A percentile compares a stretch with the other conserved stretches of the same genome.
phyloP scores from a whole-genome alignment of 2,797 vertebrate genomes.

The Rhynchotus rufescens region DNA sequence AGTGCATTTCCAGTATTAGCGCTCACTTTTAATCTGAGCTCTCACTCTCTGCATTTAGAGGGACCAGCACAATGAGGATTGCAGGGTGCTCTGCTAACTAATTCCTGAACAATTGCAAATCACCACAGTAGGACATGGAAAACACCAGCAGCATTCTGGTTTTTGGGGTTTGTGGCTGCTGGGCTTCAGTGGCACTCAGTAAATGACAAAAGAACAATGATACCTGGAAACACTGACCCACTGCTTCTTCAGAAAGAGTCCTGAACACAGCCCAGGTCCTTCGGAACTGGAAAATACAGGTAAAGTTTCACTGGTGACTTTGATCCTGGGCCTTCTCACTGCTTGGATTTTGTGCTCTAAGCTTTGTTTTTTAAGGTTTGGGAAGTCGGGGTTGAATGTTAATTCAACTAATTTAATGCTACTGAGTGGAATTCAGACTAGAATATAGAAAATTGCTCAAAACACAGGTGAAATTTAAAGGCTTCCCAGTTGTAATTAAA shows the following conservation, averaged over 20 bases:
- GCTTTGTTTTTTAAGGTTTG: neutral
- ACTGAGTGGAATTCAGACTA: slow-evolving; percentile 24
- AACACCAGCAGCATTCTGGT: neutral
- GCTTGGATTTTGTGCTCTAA: neutral
- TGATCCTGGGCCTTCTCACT: slow-evolving; percentile 3
- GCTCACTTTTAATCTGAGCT: neutral
- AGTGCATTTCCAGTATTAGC: neutral
- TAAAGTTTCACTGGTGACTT: slow-evolving; percentile 13
- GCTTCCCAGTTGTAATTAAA: slow-evolving; percentile 39
- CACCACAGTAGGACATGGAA: neutral
- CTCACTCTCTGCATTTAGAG: neutral
- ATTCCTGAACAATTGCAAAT: neutral
- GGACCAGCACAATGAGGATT: neutral
- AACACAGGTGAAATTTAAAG: slow-evolving; percentile 28
- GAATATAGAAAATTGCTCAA: slow-evolving; percentile 13
- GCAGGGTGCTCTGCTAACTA: neutral
- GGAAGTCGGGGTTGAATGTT: slow-evolving; percentile 25
- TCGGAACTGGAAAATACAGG: neutral
- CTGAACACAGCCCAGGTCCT: neutral
- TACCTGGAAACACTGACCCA: neutral
- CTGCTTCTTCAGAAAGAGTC: neutral
- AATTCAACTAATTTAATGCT: slow-evolving; percentile 38
- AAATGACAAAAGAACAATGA: neutral
- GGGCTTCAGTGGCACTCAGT: neutral
- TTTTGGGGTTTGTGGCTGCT: neutral